Base-by-base conservation (phyloP, 2,113 vertebrate species). In the Lampris incognitus region DNA sequence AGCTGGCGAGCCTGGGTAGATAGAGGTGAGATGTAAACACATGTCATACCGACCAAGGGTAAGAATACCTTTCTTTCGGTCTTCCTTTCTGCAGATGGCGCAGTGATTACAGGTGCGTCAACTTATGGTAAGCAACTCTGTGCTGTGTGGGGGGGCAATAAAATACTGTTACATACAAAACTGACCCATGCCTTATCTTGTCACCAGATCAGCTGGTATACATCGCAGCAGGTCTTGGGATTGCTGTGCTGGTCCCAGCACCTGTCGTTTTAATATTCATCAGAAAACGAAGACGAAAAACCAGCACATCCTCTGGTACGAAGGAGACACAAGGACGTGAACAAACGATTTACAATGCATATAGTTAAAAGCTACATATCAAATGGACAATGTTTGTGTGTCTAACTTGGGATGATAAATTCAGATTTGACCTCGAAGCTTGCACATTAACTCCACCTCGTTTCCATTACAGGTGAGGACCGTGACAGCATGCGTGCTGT, bases 141-240 rank as follows among this genome's bases (percentile, higher is more conserved):
- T 7, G 0, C 3, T 62, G 10, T 41, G 9, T 54, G n/a, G 24
- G 24, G 24, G 24, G 24, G 24, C 24, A 24, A 24, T 24, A 24
- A 24, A 24, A 24, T 24, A 24, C 24, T 24, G 24, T 11, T 1
- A 38, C 8, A 7, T 70, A 9, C 24, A 24, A 42, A n/a, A 1
- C 8, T 64, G 11, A 82, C 5, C 59, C 2, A 0, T 59, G 13
- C 11, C 1, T 5, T 56, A 37, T 67, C 2, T 62, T 13, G 54
- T 44, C 72, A 87, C 39, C 83, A 92, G 91, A n/a, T 5, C 72
- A 0, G 5, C 10, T 76, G 38, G 0, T 90, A 41, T 90, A 74
- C 7, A 66, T 81, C 0, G 81, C 84, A 58, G 69, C 46, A 7
- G 59, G 79, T 69, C 79, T 92, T 0, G 70, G 66, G 0, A 24